Percentiles rank a stretch among this genome's conserved stretches.
phyloP scores from a whole-genome alignment of 2,888 invertebrate species.

The Cephalotes varians region DNA sequence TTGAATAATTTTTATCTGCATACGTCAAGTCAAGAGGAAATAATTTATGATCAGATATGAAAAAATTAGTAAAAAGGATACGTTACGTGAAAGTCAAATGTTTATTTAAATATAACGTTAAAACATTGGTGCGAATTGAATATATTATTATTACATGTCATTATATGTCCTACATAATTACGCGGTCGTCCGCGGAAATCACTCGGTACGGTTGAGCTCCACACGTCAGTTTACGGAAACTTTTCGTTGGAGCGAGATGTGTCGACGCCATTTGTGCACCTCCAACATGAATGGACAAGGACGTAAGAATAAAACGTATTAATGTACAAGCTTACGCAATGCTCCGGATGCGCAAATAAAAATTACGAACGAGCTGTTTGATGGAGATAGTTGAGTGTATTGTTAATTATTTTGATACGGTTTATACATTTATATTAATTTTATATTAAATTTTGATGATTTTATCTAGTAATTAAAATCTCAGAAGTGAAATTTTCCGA shows the following conservation, averaged over 20 bases:
- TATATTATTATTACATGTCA: slow-evolving; percentile 28
- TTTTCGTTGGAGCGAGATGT: slow-evolving; percentile 44
- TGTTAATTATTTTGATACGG: slow-evolving; percentile 62
- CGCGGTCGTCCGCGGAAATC: slow-evolving; percentile 35
- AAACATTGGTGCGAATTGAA: background rate
- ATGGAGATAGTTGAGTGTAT: background rate
- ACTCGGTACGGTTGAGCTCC: slow-evolving; percentile 26
- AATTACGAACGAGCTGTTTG: slow-evolving; percentile 52
- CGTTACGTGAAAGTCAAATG: background rate
- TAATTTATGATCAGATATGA: background rate
- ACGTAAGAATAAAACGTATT: slow-evolving; percentile 72
- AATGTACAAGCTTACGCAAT: slow-evolving; percentile 66
- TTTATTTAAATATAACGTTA: slow-evolving; percentile 2
- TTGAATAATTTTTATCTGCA: background rate
- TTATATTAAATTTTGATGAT: slow-evolving; percentile 49
- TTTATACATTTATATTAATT: too few relatives aligned
- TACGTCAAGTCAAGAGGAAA: background rate
- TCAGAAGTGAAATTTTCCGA: slow-evolving; percentile 41
- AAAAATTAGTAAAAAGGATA: background rate
- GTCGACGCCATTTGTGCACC: slow-evolving; percentile 31
- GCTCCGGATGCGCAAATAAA: slow-evolving; percentile 70
- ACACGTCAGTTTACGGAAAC: slow-evolving; percentile 62
- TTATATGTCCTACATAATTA: slow-evolving; percentile 42
- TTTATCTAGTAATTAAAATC: slow-evolving; percentile 17
- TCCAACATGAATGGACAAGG: slow-evolving; percentile 68